A percentile compares a stretch with the other conserved stretches of the same genome.
Conservation (phyloP, 1,140 invertebrate genomes). For the Drosophila lacteicornis region DNA sequence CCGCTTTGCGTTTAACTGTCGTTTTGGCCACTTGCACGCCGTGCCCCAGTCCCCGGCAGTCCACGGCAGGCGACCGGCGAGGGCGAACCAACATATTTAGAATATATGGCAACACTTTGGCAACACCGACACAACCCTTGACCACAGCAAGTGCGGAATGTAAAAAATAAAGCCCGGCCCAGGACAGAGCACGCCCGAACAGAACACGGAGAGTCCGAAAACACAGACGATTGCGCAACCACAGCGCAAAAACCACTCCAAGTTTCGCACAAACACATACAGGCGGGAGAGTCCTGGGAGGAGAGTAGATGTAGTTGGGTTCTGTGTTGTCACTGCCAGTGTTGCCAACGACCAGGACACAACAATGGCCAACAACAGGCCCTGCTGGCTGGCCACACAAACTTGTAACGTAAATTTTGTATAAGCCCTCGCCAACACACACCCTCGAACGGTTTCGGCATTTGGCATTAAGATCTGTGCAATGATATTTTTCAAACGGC, state of each 20-base stretch:
- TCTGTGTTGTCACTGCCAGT: slow-evolving; percentile 71
- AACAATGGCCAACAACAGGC: slow-evolving; percentile 30
- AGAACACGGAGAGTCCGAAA: slow-evolving; percentile 38
- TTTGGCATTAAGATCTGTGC: slow-evolving; percentile 65
- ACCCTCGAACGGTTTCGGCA: slow-evolving; percentile 50
- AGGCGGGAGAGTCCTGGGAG: slow-evolving; percentile 24
- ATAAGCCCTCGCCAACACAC: slow-evolving; percentile 61
- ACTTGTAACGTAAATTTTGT: slow-evolving; percentile 64
- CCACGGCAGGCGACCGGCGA: slow-evolving; percentile 14
- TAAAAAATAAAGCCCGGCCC: slow-evolving; percentile 42
- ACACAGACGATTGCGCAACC: slow-evolving; percentile 77
- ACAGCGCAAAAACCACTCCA: slow-evolving; percentile 79
- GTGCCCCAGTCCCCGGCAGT: background rate
- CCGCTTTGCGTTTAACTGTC: slow-evolving; percentile 60
- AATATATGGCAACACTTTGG: slow-evolving; percentile 83
- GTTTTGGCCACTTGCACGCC: slow-evolving; percentile 53
- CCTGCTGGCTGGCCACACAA: slow-evolving; percentile 39
- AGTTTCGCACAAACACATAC: slow-evolving; percentile 51
- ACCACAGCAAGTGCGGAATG: slow-evolving; percentile 65
- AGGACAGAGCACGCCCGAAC: slow-evolving; percentile 30
- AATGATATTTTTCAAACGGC: slow-evolving; percentile 42
- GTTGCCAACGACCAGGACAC: slow-evolving; percentile 60
- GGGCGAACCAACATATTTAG: slow-evolving; percentile 77
- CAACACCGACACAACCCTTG: slow-evolving; percentile 76
- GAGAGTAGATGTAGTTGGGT: slow-evolving; percentile 45